Evolutionary conservation across 2,888 invertebrate genomes (phyloP).

Genomic region (Philereme vetulata): DNA sequence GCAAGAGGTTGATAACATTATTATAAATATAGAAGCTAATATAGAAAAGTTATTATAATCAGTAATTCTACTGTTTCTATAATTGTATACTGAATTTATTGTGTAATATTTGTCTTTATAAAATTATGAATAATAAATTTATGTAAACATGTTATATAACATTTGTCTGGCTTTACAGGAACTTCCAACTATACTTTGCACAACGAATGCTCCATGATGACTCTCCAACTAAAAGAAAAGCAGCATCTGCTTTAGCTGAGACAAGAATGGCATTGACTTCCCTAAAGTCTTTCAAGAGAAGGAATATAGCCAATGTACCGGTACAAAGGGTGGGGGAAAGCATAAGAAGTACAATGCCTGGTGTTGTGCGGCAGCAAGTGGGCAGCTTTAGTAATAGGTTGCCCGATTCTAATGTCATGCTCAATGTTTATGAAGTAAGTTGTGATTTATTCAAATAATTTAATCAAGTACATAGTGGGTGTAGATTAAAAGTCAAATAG

Average conservation of each 20-base stretch:
- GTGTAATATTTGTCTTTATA: not conserved
- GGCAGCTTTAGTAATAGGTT: constrained; percentile 62
- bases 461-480: too few relatives aligned
- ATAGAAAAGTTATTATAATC: too few relatives aligned
- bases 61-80: too few relatives aligned
- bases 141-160: constrained; percentile 15
- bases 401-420: constrained; percentile 77
- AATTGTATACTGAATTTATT: too few relatives aligned
- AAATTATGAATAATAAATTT: not conserved
- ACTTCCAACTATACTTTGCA: constrained; percentile 89
- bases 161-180: constrained; percentile 73
- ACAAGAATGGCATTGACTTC: constrained; percentile 91
- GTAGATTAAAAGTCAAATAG: too few relatives aligned
- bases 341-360: constrained; percentile 78
- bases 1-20: too few relatives aligned
- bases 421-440: constrained; percentile 83
- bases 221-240: constrained; percentile 81
- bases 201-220: constrained; percentile 87
- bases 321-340: constrained; percentile 82
- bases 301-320: constrained; percentile 76
- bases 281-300: constrained; percentile 86
- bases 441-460: too few relatives aligned
- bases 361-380: constrained; percentile 78
- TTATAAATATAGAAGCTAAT: too few relatives aligned
- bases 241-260: constrained; percentile 85